A percentile compares a stretch with the other conserved stretches of the same genome.
Evolutionary conservation across 2,113 vertebrate genomes (phyloP).

Genomic region (Cryptoleucopteryx plumbea): DNA sequence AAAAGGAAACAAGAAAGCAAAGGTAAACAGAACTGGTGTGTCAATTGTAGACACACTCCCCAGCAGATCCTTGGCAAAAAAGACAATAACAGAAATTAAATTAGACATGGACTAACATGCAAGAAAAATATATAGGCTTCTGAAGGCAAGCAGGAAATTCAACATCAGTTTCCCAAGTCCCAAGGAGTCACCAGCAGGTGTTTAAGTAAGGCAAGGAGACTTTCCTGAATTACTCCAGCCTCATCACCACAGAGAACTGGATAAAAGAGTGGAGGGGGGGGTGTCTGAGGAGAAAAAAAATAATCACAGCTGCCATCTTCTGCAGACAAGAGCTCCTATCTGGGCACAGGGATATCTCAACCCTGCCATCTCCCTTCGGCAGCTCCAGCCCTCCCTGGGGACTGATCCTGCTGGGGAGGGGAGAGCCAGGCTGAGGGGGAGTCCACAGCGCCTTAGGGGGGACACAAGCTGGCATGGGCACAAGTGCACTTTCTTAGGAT

Average conservation of each 20-base stretch:
- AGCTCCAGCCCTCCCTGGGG: not conserved
- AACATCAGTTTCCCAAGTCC: not conserved
- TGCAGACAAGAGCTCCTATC: not conserved
- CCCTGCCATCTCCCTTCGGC: not conserved
- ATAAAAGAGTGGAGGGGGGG: not conserved
- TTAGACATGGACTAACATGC: not conserved
- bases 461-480: not conserved
- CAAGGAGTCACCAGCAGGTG: not conserved
- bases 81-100: not conserved
- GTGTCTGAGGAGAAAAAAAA: not conserved
- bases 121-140: not conserved
- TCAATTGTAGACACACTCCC: not conserved
- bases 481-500: not conserved
- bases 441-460: too few species aligned
- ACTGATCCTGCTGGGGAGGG: not conserved
- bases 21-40: slow-evolving; percentile 28
- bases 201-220: not conserved
- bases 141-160: not conserved
- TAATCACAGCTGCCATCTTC: not conserved
- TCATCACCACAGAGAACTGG: not conserved
- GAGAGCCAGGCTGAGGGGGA: not conserved
- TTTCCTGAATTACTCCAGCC: not conserved
- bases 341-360: not conserved
- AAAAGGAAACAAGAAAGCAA: not conserved
- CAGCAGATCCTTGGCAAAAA: not conserved